A percentile compares a stretch with the other conserved stretches of the same genome.
phyloP scores from a whole-genome alignment of 1,140 invertebrate species.

The Papilio polytes region DNA sequence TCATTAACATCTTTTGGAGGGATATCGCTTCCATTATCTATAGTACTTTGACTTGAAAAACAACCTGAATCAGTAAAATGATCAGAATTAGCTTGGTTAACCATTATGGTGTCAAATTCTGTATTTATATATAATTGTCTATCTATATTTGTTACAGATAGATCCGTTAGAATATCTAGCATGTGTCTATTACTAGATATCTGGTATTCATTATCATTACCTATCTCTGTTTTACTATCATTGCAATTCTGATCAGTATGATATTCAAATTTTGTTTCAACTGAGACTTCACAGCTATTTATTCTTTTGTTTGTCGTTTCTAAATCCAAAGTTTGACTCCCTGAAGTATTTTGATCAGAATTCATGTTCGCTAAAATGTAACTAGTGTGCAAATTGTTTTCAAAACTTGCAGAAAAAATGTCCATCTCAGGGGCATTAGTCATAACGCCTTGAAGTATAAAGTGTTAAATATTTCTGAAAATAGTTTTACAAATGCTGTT shows the following conservation, averaged over 20 bases:
- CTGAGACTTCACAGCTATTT: not conserved
- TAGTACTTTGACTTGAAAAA: not conserved
- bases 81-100: not conserved
- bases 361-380: not conserved
- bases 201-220: not conserved
- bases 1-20: not conserved
- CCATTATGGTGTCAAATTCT: not conserved
- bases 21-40: not conserved
- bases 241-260: not conserved
- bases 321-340: not conserved
- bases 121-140: not conserved
- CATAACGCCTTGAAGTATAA: not conserved
- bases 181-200: not conserved
- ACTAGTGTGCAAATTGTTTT: not conserved
- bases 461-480: not conserved
- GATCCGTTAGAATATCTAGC: not conserved
- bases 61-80: not conserved
- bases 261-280: not conserved
- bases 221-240: constrained; percentile 3
- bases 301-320: not conserved
- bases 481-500: not conserved
- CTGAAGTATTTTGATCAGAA: not conserved
- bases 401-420: not conserved
- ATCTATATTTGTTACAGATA: not conserved
- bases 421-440: not conserved